Conservation (phyloP, 2,797 vertebrate genomes). For the Sphenopsis melanotis region DNA sequence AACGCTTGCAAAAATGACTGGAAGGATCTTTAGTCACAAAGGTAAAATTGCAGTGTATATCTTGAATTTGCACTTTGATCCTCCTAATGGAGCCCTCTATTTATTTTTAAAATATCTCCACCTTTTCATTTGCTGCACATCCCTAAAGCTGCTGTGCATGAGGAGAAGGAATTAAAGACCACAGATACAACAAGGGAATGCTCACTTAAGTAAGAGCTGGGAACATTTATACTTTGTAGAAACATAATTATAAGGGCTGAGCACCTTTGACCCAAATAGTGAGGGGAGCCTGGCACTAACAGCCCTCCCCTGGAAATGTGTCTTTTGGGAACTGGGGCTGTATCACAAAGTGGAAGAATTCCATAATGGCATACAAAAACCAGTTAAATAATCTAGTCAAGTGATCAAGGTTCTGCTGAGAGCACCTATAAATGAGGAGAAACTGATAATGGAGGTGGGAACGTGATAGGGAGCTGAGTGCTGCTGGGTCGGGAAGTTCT, state of each 20-base stretch:
- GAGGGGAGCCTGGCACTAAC: neutral
- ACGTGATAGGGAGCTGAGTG: neutral
- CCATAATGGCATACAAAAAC: accelerated
- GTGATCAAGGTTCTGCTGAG: neutral
- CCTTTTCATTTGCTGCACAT: neutral
- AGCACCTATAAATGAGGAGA: neutral
- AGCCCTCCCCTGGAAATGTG: neutral
- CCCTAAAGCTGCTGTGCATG: neutral
- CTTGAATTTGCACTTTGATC: accelerated
- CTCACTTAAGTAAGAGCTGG: neutral
- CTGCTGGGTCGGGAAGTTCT: accelerated
- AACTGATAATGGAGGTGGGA: neutral
- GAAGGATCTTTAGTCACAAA: neutral
- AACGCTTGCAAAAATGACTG: neutral
- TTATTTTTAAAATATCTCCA: neutral
- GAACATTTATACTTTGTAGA: neutral
- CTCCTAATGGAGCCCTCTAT: neutral
- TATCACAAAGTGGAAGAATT: neutral
- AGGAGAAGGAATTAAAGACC: neutral
- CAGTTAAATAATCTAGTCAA: neutral
- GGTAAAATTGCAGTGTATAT: neutral
- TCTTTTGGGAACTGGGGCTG: neutral
- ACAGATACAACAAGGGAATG: neutral
- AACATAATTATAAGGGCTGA: neutral
- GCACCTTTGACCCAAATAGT: neutral